Base-by-base conservation (phyloP, 2,797 vertebrate genomes). In the Gila robusta region DNA sequence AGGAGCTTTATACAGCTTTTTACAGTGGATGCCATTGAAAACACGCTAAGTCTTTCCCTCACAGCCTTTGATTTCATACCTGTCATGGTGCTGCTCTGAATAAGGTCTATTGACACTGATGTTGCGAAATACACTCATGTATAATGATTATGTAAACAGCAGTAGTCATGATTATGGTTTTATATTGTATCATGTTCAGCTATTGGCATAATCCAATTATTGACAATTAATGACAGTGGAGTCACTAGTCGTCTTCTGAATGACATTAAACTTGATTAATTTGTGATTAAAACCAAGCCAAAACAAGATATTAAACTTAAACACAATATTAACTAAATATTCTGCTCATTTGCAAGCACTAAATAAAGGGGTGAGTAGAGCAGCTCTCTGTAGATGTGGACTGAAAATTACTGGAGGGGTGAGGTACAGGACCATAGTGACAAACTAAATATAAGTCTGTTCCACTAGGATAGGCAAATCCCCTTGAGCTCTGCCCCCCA, bases 401-500 rank as follows among this genome's bases (percentile, higher is more conserved):
- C 62, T 74, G 56, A 16, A 44, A 71, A 62, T 35, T 41, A 77
- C 79, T 3, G 52, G 52, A 85, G 82, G 56, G 56, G 69, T 47
- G 32, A 90, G 92, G 90, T 89, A 88, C 88, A 82, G 91, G 91
- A 92, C 91, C 88, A 83, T 28, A 9, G 35, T 93, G 93, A 92
- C 93, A 89, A 32, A 91, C 83, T 87, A 73, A 39, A 91, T 94
- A 89, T 90, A 88, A 82, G 85, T 93, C 91, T 88, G 87, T 93
- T 94, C 89, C 89, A 64, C 89, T 71, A 89, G 88, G 91, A 54
- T 80, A 32, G 39, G 23, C 76, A 85, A 85, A 72, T 47, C 23
- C 67, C 69, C 41, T 64, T 44, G 7, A 52, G 69, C 67, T 62
- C 69, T 64, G 85, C 90, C 88, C 85, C 11, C 4, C 59, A 66